Percentiles rank a stretch among this genome's conserved stretches.
Evolutionary conservation across 2,797 vertebrate species (phyloP).

Genomic region (Phoxinus dragarum): DNA sequence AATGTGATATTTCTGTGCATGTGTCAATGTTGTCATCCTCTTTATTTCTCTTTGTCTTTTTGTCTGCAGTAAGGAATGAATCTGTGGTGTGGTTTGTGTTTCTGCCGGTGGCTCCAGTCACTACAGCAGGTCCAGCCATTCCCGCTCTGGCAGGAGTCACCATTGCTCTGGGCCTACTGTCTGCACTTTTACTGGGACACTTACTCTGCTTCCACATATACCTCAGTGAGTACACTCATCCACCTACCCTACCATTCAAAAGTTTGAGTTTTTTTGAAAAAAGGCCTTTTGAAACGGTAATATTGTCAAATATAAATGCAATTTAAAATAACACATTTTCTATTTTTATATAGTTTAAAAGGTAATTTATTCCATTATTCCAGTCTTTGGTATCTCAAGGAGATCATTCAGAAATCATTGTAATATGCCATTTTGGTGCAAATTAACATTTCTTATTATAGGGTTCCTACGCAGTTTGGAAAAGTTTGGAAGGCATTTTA

Average conservation of each 20-base stretch:
- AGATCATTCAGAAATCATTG: too few relatives aligned
- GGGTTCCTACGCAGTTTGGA: too few relatives aligned
- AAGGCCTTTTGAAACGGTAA: not conserved
- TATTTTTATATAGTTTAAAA: not conserved
- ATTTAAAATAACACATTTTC: not conserved
- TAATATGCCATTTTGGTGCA: too few relatives aligned
- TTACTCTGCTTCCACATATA: constrained; percentile 94
- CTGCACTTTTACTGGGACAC: constrained; percentile 85
- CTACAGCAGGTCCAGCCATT: constrained; percentile 81
- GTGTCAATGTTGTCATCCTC: not conserved
- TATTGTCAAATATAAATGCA: not conserved
- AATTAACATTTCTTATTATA: too few relatives aligned
- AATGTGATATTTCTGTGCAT: not conserved
- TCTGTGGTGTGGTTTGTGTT: constrained; percentile 90
- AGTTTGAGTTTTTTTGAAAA: not conserved
- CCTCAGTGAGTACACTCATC: constrained; percentile 82
- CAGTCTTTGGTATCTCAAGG: too few relatives aligned
- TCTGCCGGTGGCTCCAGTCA: constrained; percentile 84
- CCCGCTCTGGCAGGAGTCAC: constrained; percentile 84
- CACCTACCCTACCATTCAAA: not conserved
- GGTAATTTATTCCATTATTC: too few relatives aligned
- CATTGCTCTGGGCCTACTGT: constrained; percentile 84
- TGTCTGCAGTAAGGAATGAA: constrained; percentile 82
- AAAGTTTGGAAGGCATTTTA: too few relatives aligned
- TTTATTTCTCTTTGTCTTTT: not conserved